A percentile compares a stretch with the other conserved stretches of the same genome.
phyloP scores from a whole-genome alignment of 2,113 vertebrate genomes.

The Delphinus delphis region DNA sequence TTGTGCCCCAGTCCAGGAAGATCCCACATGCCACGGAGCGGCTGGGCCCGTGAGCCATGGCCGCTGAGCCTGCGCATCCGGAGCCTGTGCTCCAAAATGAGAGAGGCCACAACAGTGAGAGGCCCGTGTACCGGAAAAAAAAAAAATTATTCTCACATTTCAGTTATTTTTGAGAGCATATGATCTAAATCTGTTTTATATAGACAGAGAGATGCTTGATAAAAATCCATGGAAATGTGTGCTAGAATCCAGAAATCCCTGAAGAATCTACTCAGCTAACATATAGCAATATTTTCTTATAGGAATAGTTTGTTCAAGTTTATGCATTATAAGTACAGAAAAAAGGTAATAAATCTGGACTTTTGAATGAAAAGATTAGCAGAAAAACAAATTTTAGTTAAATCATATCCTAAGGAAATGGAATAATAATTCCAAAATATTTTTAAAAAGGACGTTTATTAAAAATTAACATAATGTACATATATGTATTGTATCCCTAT shows the following conservation, averaged over 20 bases:
- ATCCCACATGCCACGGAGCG: no score
- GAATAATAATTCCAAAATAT: neutral
- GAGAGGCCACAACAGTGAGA: no score
- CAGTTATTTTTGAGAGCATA: neutral
- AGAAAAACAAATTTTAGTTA: neutral
- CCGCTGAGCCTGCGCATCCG: no score
- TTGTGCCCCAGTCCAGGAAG: no score
- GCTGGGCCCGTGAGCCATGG: no score
- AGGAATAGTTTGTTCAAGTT: neutral
- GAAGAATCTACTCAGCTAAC: neutral
- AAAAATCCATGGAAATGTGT: neutral
- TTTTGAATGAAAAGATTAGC: neutral
- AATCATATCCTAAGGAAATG: neutral
- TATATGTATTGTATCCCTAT: neutral
- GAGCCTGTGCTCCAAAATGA: no score
- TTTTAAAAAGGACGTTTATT: neutral
- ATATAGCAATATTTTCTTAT: neutral
- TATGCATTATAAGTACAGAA: neutral
- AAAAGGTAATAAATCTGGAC: neutral
- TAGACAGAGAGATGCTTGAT: neutral
- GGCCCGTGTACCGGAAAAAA: no score
- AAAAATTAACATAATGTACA: neutral
- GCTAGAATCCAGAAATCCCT: neutral
- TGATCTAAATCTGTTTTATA: neutral
- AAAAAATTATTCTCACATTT: neutral